Conservation (phyloP, 2,888 invertebrate genomes). For the Hydriomena furcata region DNA sequence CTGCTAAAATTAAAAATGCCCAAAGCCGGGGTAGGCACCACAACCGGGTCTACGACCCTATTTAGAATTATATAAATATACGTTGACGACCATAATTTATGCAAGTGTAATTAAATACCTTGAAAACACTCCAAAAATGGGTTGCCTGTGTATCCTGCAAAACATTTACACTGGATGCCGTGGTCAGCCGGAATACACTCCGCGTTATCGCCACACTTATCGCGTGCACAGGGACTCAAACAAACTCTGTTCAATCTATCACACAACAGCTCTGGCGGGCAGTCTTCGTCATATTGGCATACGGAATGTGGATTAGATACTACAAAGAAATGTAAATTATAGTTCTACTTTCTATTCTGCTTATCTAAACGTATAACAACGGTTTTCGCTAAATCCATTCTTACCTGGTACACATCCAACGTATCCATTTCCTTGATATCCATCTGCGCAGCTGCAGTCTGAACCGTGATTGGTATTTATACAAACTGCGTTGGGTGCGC, state of each 20-base stretch:
- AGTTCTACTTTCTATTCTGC: background rate
- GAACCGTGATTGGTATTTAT: conserved; percentile 94
- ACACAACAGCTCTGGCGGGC: conserved; percentile 93
- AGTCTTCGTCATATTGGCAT: conserved; percentile 96
- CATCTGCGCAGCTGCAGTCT: conserved; percentile 93
- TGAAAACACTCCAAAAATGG: conserved; percentile 88
- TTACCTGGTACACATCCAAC: conserved; percentile 91
- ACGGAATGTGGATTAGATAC: conserved; percentile 73
- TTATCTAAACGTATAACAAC: background rate
- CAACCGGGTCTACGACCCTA: too few species aligned
- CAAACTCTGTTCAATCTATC: conserved; percentile 93
- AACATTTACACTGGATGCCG: conserved; percentile 89
- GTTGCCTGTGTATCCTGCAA: conserved; percentile 89
- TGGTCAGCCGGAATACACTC: conserved; percentile 90
- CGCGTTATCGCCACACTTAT: conserved; percentile 92
- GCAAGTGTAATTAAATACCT: conserved; percentile 59
- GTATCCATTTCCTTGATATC: conserved; percentile 94
- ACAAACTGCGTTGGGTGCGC: conserved; percentile 92
- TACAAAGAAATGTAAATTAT: conserved; percentile 37
- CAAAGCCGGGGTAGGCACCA: too few species aligned
- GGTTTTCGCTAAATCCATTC: conserved; percentile 9
- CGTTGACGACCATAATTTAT: too few species aligned
- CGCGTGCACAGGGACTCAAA: conserved; percentile 90
- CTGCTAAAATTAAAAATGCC: too few species aligned
- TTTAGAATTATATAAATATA: too few species aligned